Conservation (phyloP, 1,140 invertebrate species). For the Diorhabda sublineata region DNA sequence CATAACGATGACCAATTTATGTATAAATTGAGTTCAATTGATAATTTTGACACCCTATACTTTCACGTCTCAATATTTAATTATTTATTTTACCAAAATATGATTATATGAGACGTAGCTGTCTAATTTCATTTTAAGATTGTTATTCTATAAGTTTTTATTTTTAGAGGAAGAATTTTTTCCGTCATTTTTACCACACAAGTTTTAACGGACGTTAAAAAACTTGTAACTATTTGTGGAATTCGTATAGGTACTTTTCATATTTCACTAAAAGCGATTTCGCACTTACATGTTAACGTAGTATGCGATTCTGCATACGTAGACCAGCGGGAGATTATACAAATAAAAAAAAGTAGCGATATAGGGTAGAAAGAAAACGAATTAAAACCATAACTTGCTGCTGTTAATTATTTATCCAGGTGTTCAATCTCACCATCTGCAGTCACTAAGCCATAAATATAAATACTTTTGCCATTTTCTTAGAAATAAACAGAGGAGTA, state of each 20-base stretch:
- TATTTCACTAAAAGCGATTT: neutral
- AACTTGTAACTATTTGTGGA: neutral
- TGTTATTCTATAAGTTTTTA: too few relatives aligned
- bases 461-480: slow-evolving; percentile 4
- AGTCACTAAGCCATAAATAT: slow-evolving; percentile 15
- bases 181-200: neutral
- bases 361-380: slow-evolving; percentile 12
- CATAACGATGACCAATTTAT: too few relatives aligned
- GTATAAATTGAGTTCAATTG: too few relatives aligned
- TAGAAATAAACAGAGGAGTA: slow-evolving; percentile 6
- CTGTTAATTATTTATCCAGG: slow-evolving; percentile 19
- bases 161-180: too few relatives aligned
- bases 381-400: slow-evolving; percentile 17
- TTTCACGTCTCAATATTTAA: too few relatives aligned
- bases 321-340: slow-evolving; percentile 8
- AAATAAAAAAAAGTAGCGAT: neutral
- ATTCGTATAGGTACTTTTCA: neutral
- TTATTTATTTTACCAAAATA: too few relatives aligned
- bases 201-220: neutral
- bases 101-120: too few relatives aligned
- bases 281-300: neutral
- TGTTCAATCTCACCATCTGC: slow-evolving; percentile 15
- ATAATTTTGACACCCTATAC: too few relatives aligned
- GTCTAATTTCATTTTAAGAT: too few relatives aligned
- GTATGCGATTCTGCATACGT: slow-evolving; percentile 6